Evolutionary conservation across 2,113 vertebrate genomes (phyloP).

Genomic region (cattle (Bos taurus)): ARS-UCD2.0 NC_037336.1:86124001-86124500

Average conservation of each 20-base stretch:
- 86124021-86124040: background rate
- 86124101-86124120: background rate
- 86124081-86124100: background rate
- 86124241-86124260: background rate
- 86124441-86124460: background rate
- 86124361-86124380: background rate
- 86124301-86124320: background rate
- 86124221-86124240: background rate
- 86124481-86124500: background rate
- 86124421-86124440: background rate
- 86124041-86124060: background rate
- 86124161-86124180: background rate
- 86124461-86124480: background rate
- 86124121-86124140: background rate
- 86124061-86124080: background rate
- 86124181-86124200: background rate
- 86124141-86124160: background rate
- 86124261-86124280: background rate
- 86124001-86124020: background rate
- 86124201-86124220: background rate
- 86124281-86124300: background rate
- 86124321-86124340: background rate
- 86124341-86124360: background rate
- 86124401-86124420: background rate
- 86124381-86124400: background rate